A percentile compares a stretch with the other conserved stretches of the same genome.
Evolutionary conservation across 2,113 vertebrate genomes (phyloP).

Genomic region (Suricata suricatta): DNA sequence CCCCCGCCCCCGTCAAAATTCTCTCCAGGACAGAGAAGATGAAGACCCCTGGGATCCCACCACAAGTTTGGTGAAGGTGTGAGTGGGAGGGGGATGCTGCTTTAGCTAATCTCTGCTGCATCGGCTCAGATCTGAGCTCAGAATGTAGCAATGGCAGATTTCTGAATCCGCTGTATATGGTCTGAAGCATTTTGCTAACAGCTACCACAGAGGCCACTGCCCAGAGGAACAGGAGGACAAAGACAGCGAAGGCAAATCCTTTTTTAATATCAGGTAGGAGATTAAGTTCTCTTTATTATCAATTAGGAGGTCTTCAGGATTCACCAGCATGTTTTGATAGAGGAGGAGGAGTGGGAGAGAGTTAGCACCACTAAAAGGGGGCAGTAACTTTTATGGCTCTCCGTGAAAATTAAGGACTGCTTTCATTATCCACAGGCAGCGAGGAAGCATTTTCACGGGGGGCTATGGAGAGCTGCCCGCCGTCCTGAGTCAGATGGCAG

Average conservation of each 20-base stretch:
- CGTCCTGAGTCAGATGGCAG: background rate
- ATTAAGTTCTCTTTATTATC: constrained; percentile 60
- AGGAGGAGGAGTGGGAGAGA: constrained; percentile 34
- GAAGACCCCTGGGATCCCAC: background rate
- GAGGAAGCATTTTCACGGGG: constrained; percentile 32
- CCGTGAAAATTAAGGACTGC: constrained; percentile 55
- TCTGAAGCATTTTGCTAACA: constrained; percentile 33
- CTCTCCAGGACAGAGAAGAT: background rate
- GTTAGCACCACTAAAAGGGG: constrained; percentile 58
- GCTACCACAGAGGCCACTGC: background rate
- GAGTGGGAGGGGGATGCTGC: too few relatives aligned
- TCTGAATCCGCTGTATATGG: background rate
- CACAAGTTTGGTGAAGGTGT: background rate
- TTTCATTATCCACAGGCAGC: constrained; percentile 61
- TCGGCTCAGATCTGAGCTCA: background rate
- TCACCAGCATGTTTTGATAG: constrained; percentile 61
- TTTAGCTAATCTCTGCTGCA: background rate
- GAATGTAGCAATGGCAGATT: background rate
- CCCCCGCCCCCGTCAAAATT: background rate
- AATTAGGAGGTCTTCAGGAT: constrained; percentile 62
- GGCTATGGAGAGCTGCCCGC: background rate
- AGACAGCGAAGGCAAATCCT: background rate
- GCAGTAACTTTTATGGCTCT: constrained; percentile 70
- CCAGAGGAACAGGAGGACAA: background rate
- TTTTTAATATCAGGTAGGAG: constrained; percentile 42